Base-by-base conservation (phyloP, 2,113 vertebrate genomes). In the Lutjanus erythropterus region DNA sequence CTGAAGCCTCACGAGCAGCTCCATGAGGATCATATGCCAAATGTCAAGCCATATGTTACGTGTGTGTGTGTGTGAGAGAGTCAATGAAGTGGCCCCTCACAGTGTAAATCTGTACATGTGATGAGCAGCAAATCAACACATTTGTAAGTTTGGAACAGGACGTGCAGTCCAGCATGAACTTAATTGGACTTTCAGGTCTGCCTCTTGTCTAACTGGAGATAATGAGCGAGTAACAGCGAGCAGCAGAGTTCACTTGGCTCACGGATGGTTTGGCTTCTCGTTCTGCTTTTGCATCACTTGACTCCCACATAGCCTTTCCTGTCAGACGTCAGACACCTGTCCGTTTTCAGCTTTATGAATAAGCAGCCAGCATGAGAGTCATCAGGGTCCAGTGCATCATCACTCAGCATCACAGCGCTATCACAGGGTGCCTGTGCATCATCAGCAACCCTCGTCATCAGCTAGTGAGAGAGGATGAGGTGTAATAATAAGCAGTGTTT, bases 301-400 rank as follows among this genome's bases (percentile, higher is more conserved):
- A 77, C 55, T 67, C 69, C 78, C 42, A 50, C 71, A 18, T 49
- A 44, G 46, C 58, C 55, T 55, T 62, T 81, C 67, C 72, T 46
- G 56, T 73, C 81, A 83, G 35, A 76, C 39, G 65, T 86, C 80
- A 85, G 42, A 84, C 76, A 84, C 73, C 71, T 80, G 71, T 85
- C 74, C 18, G 0, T 21, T 66, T 39, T 70, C 39, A 14, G 65
- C 14, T 55, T 62, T 41, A 64, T 75, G 78, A 88, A 67, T 71
- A 85, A 78, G 6, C 3, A 2, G 21, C 58, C 61, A 44, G 65
- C 53, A 49, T 75, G 71, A 55, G 33, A 78, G 60, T 87, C 72
- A 53, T 19, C 19, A 2, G 72, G 79, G 70, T 71, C 42, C 1
- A 21, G 6, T 56, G 78, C 69, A 76, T 87, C 42, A 67, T 78